Conservation (phyloP, 2,888 invertebrate genomes). For the Eupsilia transversa region DNA sequence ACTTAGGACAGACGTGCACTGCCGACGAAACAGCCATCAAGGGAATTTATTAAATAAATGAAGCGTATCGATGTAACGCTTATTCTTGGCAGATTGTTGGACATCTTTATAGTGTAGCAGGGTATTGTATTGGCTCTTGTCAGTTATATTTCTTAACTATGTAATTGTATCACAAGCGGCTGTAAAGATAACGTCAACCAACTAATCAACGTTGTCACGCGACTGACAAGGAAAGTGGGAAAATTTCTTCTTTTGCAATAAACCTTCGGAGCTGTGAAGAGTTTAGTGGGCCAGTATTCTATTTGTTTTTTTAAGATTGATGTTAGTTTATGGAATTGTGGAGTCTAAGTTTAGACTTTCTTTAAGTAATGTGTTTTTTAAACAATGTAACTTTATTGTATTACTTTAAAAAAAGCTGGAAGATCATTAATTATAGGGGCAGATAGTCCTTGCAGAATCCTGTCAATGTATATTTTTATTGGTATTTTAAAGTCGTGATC, state of each 20-base stretch:
- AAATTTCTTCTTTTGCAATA: constrained; percentile 15
- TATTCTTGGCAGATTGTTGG: constrained; percentile 3
- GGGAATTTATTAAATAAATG: constrained; percentile 24
- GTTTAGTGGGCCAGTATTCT: constrained; percentile 2
- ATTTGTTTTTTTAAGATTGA: neutral
- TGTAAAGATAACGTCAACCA: constrained; percentile 16
- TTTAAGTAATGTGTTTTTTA: neutral
- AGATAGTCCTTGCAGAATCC: constrained; percentile 35
- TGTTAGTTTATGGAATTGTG: neutral
- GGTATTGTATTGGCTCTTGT: constrained; percentile 17
- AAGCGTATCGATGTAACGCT: constrained; percentile 8
- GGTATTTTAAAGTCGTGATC: constrained; percentile 62
- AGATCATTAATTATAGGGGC: constrained; percentile 9
- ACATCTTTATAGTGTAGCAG: constrained; percentile 11
- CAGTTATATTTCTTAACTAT: constrained; percentile 2
- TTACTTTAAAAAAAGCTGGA: neutral
- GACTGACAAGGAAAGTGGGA: constrained; percentile 28
- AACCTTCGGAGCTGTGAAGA: constrained; percentile 6
- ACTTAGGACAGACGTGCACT: constrained; percentile 40
- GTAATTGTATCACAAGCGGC: constrained; percentile 30
- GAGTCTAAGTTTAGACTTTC: neutral
- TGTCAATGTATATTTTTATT: constrained; percentile 49
- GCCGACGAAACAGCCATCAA: neutral
- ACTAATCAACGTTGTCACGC: constrained; percentile 14
- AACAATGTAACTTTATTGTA: constrained; percentile 19